Base-by-base conservation (phyloP, 1,140 invertebrate genomes). In the Leguminivora glycinivorella region DNA sequence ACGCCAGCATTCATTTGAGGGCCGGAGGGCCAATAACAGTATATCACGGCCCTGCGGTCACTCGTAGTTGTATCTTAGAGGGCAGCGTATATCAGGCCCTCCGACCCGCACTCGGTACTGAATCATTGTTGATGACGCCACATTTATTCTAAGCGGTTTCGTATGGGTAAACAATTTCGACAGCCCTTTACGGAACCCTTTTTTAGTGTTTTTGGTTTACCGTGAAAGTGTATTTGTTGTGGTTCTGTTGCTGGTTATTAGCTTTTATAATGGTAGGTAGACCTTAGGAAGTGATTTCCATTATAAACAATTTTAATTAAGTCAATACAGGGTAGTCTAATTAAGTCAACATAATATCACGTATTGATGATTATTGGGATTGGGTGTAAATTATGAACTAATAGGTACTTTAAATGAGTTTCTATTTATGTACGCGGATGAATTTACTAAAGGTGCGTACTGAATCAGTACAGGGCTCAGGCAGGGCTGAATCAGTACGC, bases 1-100 rank as follows among this genome's bases (percentile, higher is more conserved):
- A 29, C 58, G 58, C 58, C 58, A 63, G 58, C 58, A 63, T 63
- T 63, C 58, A 63, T 63, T 63, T 63, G 58, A 63, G 58, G 58
- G 58, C 26, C 25, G 29, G 17, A 31, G 58, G 58, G 58, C 58
- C 58, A 63, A 63, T 63, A 63, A 63, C 58, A 63, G 58, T 63
- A 63, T 63, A 63, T 63, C 58, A 63, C 58, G 26, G 58, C 26
- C 25, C 58, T 63, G 58, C 58, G 58, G 58, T 63, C 58, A 63
- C 58, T 63, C 29, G 58, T 63, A 34, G 58, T 63, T 63, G 58
- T 63, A 63, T 63, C 58, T 63, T 63, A 63, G 58, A 63, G 58
- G 58, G 58, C 58, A 63, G 26, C 58, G 58, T 63, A 63, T 63
- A 63, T 63, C 29, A 63, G 58, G 22, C 25, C 24, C 25, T 29